phyloP scores from a whole-genome alignment of 2,888 invertebrate species.

The Arrhopalites spinosus region DNA sequence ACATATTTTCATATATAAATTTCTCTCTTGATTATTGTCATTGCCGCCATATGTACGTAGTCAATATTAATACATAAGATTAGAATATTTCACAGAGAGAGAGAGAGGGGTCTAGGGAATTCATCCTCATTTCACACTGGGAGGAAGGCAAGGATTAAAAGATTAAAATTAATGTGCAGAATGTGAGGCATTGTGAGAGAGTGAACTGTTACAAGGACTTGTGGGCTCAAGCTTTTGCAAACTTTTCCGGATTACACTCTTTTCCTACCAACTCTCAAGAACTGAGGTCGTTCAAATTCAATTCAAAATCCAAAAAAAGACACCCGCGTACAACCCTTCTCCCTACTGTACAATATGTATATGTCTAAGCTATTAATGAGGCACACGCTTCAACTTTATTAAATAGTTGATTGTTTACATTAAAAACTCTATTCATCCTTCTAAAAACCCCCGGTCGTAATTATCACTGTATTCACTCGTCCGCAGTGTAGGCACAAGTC shows the following conservation, averaged over 20 bases:
- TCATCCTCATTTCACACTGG: not conserved
- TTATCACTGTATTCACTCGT: too few relatives aligned
- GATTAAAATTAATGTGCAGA: conserved; percentile 13
- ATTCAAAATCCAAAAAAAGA: not conserved
- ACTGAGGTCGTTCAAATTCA: not conserved
- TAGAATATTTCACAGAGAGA: not conserved
- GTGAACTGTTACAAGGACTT: conserved; percentile 10
- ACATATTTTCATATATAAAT: not conserved
- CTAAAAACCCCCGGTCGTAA: too few relatives aligned
- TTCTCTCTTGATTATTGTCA: not conserved
- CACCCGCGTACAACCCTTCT: not conserved
- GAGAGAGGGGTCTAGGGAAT: not conserved
- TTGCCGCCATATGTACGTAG: not conserved
- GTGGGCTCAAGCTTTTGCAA: not conserved
- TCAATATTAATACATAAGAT: not conserved
- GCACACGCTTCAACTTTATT: conserved; percentile 5
- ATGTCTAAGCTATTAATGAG: not conserved
- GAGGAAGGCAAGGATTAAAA: conserved; percentile 1
- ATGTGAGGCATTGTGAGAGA: conserved; percentile 4
- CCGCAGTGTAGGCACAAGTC: too few relatives aligned
- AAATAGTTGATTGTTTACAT: not conserved
- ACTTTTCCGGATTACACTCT: conserved; percentile 3
- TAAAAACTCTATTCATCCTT: too few relatives aligned
- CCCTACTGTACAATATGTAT: not conserved
- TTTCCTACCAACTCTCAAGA: not conserved